A percentile compares a stretch with the other conserved stretches of the same genome.
Evolutionary conservation across 2,888 invertebrate genomes (phyloP).

Genomic region (Tiliacea aurago): DNA sequence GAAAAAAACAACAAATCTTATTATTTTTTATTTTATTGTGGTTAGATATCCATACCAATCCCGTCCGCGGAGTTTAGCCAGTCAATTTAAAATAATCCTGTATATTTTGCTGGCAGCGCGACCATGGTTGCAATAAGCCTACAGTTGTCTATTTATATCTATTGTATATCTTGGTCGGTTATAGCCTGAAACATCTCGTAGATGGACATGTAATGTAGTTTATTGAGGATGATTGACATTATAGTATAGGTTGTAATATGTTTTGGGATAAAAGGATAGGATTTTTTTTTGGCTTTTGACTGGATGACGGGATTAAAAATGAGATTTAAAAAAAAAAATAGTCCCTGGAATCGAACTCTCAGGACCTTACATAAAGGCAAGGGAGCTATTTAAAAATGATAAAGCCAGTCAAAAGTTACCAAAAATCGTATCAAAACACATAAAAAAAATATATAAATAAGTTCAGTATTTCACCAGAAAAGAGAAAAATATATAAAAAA

Average conservation of each 20-base stretch:
- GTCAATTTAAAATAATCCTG: no score
- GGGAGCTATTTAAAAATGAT: not conserved
- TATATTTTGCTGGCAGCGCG: no score
- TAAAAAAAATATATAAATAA: constrained; percentile 33
- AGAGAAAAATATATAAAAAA: constrained; percentile 48
- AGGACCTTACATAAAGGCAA: not conserved
- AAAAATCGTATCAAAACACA: constrained; percentile 12
- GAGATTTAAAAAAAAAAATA: not conserved
- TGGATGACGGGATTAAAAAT: not conserved
- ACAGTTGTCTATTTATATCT: not conserved
- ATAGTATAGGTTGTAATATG: constrained; percentile 29
- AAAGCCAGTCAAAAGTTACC: constrained; percentile 24
- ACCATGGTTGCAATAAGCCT: no score
- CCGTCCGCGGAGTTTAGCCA: no score
- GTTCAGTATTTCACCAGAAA: constrained; percentile 58
- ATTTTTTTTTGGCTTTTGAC: constrained; percentile 33
- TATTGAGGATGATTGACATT: constrained; percentile 18
- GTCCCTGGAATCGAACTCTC: not conserved
- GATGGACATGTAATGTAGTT: constrained; percentile 27
- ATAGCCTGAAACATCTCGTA: constrained; percentile 6
- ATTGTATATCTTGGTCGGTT: constrained; percentile 12
- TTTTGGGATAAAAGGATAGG: constrained; percentile 18
- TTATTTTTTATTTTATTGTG: no score
- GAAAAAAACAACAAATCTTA: no score
- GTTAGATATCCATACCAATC: no score